Conservation (phyloP, 2,113 vertebrate genomes). For the Halcyon senegalensis region DNA sequence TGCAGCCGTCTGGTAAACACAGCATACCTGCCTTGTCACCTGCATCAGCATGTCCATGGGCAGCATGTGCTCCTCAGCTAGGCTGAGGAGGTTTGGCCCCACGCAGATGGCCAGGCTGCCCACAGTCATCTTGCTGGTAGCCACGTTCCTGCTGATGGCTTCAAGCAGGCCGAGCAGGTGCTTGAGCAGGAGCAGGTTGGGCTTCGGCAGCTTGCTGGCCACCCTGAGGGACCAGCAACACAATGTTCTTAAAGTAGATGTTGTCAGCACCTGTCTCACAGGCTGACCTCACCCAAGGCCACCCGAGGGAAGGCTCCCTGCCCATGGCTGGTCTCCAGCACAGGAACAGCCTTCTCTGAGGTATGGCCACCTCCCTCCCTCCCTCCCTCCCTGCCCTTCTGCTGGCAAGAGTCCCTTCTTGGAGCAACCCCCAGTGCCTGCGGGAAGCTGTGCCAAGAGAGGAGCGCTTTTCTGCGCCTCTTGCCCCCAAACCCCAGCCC, state of each 20-base stretch:
- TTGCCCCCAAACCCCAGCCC: not conserved
- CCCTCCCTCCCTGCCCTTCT: not conserved
- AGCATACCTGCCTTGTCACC: slow-evolving; percentile 66
- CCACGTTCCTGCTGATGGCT: not conserved
- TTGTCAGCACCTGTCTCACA: not conserved
- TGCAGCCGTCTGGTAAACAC: fast-evolving
- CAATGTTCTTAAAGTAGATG: not conserved
- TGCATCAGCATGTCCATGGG: slow-evolving; percentile 66
- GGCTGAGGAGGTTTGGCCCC: not conserved
- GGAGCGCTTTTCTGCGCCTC: not conserved
- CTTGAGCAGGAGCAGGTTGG: not conserved
- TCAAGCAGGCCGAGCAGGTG: not conserved
- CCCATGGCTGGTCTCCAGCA: not conserved
- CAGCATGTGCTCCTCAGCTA: slow-evolving; percentile 10
- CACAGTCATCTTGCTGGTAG: not conserved
- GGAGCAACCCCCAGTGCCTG: not conserved
- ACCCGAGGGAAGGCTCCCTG: not conserved
- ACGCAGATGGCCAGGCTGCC: not conserved
- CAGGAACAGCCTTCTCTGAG: not conserved
- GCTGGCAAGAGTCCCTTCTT: not conserved
- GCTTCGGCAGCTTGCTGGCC: not conserved
- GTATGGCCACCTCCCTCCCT: not conserved
- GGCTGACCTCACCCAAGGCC: not conserved
- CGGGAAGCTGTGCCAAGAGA: not conserved
- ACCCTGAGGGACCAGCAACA: not conserved